Conservation (phyloP, 1,140 invertebrate genomes). For the Oppia nitens region DNA sequence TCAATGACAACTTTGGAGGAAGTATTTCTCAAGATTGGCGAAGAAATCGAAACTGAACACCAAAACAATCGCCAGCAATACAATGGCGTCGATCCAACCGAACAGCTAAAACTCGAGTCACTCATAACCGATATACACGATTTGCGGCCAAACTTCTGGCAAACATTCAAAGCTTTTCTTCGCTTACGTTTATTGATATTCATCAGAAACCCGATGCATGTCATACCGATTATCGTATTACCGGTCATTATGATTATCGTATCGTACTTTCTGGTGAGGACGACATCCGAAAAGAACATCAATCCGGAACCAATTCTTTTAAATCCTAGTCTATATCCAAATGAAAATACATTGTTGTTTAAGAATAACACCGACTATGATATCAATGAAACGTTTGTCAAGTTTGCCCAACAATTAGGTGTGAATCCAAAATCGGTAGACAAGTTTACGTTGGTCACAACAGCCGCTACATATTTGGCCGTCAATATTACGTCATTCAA, state of each 20-base stretch:
- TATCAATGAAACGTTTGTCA: neutral
- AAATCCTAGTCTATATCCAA: neutral
- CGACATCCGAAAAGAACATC: neutral
- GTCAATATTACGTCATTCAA: neutral
- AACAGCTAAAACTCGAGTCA: neutral
- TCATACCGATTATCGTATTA: neutral
- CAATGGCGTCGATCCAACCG: neutral
- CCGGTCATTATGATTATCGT: neutral
- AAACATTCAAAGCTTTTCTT: neutral
- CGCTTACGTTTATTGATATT: neutral
- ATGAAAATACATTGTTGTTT: neutral
- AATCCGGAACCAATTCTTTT: neutral
- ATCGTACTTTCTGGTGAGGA: neutral
- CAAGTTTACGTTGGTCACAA: neutral
- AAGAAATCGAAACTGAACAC: constrained; percentile 28
- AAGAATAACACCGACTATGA: neutral
- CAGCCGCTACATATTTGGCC: neutral
- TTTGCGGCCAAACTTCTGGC: neutral
- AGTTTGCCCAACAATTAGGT: neutral
- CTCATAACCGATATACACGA: neutral
- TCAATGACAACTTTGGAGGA: constrained; percentile 88
- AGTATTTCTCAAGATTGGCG: constrained; percentile 51
- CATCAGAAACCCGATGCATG: neutral
- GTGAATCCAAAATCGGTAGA: neutral
- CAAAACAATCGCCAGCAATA: neutral